These are phyloP conservation scores for Streblospio benedicti DNA, from an alignment of 1,140 invertebrate genomes.

Conservation along the genomic window DNA sequence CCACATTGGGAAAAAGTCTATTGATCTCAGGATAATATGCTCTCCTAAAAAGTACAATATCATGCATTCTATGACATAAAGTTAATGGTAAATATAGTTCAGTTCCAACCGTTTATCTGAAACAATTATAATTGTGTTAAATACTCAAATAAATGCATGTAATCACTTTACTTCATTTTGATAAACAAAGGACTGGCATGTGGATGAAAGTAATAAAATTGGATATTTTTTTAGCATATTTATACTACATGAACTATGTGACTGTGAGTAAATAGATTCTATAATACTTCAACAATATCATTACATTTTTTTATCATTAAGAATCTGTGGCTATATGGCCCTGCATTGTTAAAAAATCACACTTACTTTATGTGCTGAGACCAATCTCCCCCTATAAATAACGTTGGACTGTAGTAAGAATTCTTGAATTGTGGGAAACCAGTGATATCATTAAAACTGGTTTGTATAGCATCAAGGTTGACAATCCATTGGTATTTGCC, in stretches of 20 bases:
- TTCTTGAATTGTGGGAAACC: slow-evolving; percentile 29
- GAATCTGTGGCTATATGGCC: neutral
- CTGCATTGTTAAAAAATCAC: neutral
- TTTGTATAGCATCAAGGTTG: slow-evolving; percentile 61
- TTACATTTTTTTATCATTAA: neutral
- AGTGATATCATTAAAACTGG: slow-evolving; percentile 56
- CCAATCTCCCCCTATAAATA: slow-evolving; percentile 71
- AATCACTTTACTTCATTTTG: neutral
- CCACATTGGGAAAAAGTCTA: slow-evolving; percentile 63
- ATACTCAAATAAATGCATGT: neutral
- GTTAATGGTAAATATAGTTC: neutral
- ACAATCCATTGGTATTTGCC: slow-evolving; percentile 62
- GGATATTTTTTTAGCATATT: neutral
- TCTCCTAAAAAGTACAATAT: neutral
- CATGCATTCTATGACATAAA: neutral
- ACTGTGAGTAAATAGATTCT: neutral
- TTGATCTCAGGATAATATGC: slow-evolving; percentile 23
- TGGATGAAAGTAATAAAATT: neutral
- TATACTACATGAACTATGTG: neutral
- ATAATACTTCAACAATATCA: neutral
- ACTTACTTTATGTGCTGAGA: slow-evolving; percentile 70
- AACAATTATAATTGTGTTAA: neutral
- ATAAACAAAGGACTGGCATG: neutral
- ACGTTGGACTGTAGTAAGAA: slow-evolving; percentile 59
- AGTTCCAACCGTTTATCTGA: neutral